Evolutionary conservation across 1,140 invertebrate genomes (phyloP), one percentile per base, ranked within the genome.

Genomic region (Popillia japonica): DNA sequence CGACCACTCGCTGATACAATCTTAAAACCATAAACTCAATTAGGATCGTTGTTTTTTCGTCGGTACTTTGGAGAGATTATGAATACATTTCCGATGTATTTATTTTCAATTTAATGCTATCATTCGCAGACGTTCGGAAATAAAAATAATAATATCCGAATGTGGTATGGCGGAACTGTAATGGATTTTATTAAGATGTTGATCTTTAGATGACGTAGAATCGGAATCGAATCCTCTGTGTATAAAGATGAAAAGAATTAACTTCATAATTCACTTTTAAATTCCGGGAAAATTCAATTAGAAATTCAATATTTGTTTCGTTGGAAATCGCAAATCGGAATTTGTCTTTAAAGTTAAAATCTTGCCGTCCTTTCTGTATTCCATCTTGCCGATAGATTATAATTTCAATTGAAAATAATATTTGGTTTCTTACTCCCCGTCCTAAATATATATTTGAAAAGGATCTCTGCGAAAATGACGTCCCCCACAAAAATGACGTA

Each of bases 1-100:
- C 11, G 11, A 10, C 44, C 44, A 10, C 11, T 42, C 11, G 17
- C 4, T 10, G 17, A 48, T 48, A 48, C 44, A 48, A 48, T 14
- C 44, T 14, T 48, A 14, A 48, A 48, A 48, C 44, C 44, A 48
- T 48, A 48, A 48, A 48, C 44, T 48, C 44, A 48, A 48, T 48
- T 48, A 48, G 44, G 17, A 48, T 48, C 10, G 11, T 48, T 10
- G 17, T 48, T 10, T 48, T 48, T 48, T 48, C 44, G 11, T 48
- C 11, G 11, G 4, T 14, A 14, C 17, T n/a, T 14, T n/a, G 11
- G 11, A 14, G 11, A 14, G 44, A 48, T 48, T 48, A 14, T 48
- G 11, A 48, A 48, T 48, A 48, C 41, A 10, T 42, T 42, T 42
- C 41, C 6, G 10, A 6, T n/a, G 44, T 48, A 14, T 48, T 48